phyloP scores from a whole-genome alignment of 2,113 vertebrate genomes.

The Oenanthe oenanthe region DNA sequence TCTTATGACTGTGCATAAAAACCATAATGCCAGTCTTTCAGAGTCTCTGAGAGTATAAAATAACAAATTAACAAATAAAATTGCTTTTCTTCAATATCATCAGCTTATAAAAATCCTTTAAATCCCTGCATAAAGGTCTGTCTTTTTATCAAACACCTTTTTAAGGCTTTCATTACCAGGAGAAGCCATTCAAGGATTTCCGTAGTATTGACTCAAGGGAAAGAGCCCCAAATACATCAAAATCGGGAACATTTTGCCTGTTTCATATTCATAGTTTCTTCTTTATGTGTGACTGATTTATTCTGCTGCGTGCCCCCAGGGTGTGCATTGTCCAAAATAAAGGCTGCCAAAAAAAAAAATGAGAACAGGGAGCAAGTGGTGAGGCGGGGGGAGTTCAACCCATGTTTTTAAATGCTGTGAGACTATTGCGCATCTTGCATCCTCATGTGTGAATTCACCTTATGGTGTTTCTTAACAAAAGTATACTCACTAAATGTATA shows the following conservation, averaged over 20 bases:
- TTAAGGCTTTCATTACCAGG: constrained; percentile 45
- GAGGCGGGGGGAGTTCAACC: neutral
- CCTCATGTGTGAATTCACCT: constrained; percentile 25
- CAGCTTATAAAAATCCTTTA: constrained; percentile 2
- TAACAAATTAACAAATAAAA: constrained; percentile 50
- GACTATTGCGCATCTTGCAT: neutral
- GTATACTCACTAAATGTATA: neutral
- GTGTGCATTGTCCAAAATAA: constrained; percentile 66
- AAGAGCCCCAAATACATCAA: constrained; percentile 24
- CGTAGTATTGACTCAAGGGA: constrained; percentile 44
- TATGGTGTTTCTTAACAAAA: neutral
- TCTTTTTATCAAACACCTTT: constrained; percentile 43
- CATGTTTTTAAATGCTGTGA: neutral
- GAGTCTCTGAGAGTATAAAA: constrained; percentile 22
- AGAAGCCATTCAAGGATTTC: constrained; percentile 46
- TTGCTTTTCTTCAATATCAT: constrained; percentile 22
- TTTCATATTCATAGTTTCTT: constrained; percentile 65
- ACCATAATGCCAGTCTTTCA: neutral
- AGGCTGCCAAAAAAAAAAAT: constrained; percentile 50
- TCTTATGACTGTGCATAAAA: neutral
- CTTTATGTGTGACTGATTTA: constrained; percentile 65
- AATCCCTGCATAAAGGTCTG: constrained; percentile 33
- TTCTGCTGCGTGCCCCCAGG: constrained; percentile 35
- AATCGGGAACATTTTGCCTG: constrained; percentile 24
- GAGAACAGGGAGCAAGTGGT: neutral